These are phyloP conservation scores for Mormyrops attenuatus DNA, from an alignment of 2,797 vertebrate genomes.

Conservation along the genomic window DNA sequence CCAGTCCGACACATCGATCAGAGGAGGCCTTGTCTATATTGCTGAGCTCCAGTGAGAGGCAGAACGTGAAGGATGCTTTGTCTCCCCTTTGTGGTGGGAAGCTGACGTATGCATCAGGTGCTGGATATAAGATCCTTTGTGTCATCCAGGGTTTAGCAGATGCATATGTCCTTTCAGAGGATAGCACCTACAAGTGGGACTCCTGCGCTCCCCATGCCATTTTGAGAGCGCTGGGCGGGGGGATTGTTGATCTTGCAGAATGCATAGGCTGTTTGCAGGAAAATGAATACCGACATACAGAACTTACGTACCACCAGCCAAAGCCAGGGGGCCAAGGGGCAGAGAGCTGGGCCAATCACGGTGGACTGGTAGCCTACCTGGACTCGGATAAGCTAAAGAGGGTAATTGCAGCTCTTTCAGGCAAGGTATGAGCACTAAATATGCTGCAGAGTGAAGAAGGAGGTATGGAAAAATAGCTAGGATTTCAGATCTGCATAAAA, in stretches of 20 bases:
- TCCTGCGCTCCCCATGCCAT: constrained; percentile 77
- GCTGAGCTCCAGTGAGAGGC: constrained; percentile 74
- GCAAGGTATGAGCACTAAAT: constrained; percentile 43
- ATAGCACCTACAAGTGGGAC: constrained; percentile 86
- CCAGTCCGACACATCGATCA: constrained; percentile 23
- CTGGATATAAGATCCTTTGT: constrained; percentile 80
- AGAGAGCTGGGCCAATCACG: constrained; percentile 75
- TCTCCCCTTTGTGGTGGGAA: constrained; percentile 50
- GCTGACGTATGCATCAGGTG: constrained; percentile 71
- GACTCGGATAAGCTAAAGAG: constrained; percentile 50
- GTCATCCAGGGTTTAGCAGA: constrained; percentile 76
- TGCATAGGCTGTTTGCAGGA: constrained; percentile 45
- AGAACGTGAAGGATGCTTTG: constrained; percentile 60
- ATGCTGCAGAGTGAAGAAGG: background rate
- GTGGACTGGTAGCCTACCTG: constrained; percentile 74
- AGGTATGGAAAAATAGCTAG: background rate
- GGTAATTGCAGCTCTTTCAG: constrained; percentile 49
- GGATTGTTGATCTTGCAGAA: constrained; percentile 63
- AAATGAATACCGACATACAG: constrained; percentile 37
- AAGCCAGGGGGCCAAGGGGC: constrained; percentile 55
- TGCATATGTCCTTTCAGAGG: constrained; percentile 76
- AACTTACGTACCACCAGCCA: constrained; percentile 71
- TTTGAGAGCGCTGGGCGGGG: constrained; percentile 75
- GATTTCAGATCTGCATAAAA: background rate
- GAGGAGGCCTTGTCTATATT: constrained; percentile 55